Evolutionary conservation across 2,797 vertebrate genomes (phyloP).

Genomic region (Oreonectes daqikongensis): DNA sequence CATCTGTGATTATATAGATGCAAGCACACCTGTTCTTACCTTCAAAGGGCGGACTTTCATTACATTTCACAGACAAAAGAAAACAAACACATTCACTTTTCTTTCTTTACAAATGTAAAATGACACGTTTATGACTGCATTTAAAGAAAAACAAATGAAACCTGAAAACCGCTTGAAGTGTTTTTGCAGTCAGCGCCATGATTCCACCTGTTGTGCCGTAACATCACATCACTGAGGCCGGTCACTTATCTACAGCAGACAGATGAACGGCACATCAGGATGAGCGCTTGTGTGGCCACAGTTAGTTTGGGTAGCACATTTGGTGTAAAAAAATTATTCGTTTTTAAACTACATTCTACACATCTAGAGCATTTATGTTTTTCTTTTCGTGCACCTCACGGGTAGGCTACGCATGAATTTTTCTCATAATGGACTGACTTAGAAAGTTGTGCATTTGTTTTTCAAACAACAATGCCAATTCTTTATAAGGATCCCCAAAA

Average conservation of each 20-base stretch:
- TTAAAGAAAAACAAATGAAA: background rate
- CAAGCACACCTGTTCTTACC: background rate
- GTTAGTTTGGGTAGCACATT: background rate
- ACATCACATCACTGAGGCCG: background rate
- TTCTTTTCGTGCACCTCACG: too few species aligned
- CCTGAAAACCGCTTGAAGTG: background rate
- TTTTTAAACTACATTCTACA: background rate
- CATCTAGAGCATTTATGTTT: too few species aligned
- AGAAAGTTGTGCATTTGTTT: too few species aligned
- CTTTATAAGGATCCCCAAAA: too few species aligned
- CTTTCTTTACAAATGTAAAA: background rate
- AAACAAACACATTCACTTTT: background rate
- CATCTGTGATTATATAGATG: background rate
- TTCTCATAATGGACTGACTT: too few species aligned
- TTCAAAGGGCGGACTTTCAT: constrained; percentile 12
- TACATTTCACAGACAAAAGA: constrained; percentile 20
- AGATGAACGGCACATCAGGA: constrained; percentile 26
- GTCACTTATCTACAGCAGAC: constrained; percentile 36
- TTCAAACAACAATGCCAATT: too few species aligned
- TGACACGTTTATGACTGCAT: background rate
- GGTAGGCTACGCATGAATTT: too few species aligned
- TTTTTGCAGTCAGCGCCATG: background rate
- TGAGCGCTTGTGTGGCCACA: constrained; percentile 1
- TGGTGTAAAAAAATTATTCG: too few species aligned
- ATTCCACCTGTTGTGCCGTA: constrained; percentile 25